Evolutionary conservation across 2,797 vertebrate genomes (phyloP).

Genomic region (Peromyscus attwateri): DNA sequence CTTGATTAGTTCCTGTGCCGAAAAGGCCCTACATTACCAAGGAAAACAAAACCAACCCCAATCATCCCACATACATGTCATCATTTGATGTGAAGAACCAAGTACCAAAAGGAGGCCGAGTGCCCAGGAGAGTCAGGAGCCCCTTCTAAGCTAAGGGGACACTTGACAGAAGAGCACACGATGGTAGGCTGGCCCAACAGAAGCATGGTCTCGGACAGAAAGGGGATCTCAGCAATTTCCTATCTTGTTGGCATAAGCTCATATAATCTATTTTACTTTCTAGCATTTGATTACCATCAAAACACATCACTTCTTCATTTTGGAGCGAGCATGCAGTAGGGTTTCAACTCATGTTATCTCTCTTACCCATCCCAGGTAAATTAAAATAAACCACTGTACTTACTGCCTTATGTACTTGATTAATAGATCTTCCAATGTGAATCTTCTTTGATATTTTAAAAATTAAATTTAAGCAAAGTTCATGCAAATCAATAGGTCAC

Average conservation of each 20-base stretch:
- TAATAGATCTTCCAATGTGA: background rate
- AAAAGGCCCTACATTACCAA: background rate
- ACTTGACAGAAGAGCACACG: background rate
- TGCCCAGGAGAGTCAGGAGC: background rate
- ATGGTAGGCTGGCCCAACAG: background rate
- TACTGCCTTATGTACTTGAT: background rate
- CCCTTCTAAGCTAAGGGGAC: background rate
- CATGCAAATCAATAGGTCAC: slow-evolving; percentile 47
- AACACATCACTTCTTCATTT: background rate
- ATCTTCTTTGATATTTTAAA: background rate
- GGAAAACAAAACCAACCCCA: background rate
- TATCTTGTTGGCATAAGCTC: background rate
- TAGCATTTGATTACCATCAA: background rate
- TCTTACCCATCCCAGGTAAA: background rate
- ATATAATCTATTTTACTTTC: background rate
- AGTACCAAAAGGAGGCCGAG: background rate
- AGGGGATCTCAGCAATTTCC: background rate
- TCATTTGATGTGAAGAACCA: slow-evolving; percentile 10
- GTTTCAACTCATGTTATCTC: background rate
- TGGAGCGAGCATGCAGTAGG: background rate
- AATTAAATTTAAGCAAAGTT: slow-evolving; percentile 25
- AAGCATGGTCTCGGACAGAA: background rate
- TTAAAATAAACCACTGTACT: background rate
- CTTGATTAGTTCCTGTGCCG: background rate
- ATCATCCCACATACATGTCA: background rate